Evolutionary conservation across 2,797 vertebrate species (phyloP), one percentile per base, ranked within the genome.

Genomic region (Macroramphosus scolopax): DNA sequence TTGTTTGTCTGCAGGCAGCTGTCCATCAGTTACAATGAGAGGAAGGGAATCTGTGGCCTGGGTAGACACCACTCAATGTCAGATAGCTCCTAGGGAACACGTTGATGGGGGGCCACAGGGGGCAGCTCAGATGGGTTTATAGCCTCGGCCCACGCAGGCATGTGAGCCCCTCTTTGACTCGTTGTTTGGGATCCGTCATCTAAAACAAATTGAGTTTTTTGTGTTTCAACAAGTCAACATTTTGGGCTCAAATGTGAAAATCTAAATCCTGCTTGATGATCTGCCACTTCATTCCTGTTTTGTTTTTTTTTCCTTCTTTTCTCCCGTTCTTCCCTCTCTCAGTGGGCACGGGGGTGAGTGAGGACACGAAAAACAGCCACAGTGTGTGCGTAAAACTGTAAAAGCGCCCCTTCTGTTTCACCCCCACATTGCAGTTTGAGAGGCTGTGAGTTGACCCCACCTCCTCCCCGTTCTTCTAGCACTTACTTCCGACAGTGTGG

Each of bases 281-380:
- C n/a, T n/a, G n/a, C n/a, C n/a, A n/a, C n/a, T n/a, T n/a, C n/a
- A n/a, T n/a, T n/a, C n/a, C n/a, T n/a, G n/a, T 58, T 51, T 16
- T 67, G n/a, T 63, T 47, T 42, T 51, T 31, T 2, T 16, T 10
- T 17, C 13, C 46, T 41, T 49, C 14, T 46, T 32, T 31, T 51
- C n/a, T 38, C 37, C 20, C 67, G 58, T 54, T 63, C 51, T 74
- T 49, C 30, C 42, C 47, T 61, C 54, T 81, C 78, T 84, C 71
- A 84, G 83, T 79, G 78, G 80, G 78, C 83, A 84, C 41, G 81
- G 80, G 75, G 80, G 81, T 81, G 81, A 80, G 77, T 87, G 79
- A 87, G 44, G 77, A 51, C 64, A 63, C 24, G 18, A 58, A 64
- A 22, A 63, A 63, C 73, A 73, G 45, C 61, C 34, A 48, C 60